Evolutionary conservation across 2,113 vertebrate species (phyloP), one percentile per base, ranked within the genome.

Genomic region (Varanus komodoensis): DNA sequence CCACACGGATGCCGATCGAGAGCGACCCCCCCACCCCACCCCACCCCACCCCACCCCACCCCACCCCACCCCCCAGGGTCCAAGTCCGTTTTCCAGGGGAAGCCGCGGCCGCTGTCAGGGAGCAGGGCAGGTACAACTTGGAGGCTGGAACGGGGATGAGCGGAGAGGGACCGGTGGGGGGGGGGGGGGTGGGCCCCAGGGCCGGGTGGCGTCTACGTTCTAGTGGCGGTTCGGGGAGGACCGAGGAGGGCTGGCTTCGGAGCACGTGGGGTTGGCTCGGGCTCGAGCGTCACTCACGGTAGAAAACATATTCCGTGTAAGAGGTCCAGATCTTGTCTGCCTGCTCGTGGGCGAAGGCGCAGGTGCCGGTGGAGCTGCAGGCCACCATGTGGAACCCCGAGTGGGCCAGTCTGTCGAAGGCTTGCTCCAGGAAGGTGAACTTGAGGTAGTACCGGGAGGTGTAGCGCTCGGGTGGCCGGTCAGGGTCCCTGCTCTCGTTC

Each of bases 231-330:
- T 87, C 0, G 23, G 91, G 89, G 78, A 34, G 4, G 80, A 86
- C 90, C 82, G 81, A 92, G 92, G 88, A 86, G 8, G 81, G 61
- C 61, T 67, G 73, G 89, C 1, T 88, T 74, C 4, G 87, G 89
- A 38, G 89, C 89, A 86, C 79, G n/a, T 90, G 81, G 85, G 75
- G 64, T 38, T 74, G 15, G 14, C 74, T 19, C 82, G 86, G 92
- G 87, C 19, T 32, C 64, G 86, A 84, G 89, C 85, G 68, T 99
- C 98, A 99, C 98, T 99, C 98, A 98, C 98, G 98, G 97, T 98
- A 99, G 97, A 99, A 99, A 97, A 99, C 98, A 95, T 99, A 99
- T 98, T 99, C 98, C 93, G 98, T 99, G 97, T 99, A 99, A 97
- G 98, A 99, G 97, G 98, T 99, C 98, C 98, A 99, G 97, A 99